These are phyloP conservation scores for Lagorchestes hirsutus DNA, from an alignment of 2,797 vertebrate genomes.

Conservation along the genomic window DNA sequence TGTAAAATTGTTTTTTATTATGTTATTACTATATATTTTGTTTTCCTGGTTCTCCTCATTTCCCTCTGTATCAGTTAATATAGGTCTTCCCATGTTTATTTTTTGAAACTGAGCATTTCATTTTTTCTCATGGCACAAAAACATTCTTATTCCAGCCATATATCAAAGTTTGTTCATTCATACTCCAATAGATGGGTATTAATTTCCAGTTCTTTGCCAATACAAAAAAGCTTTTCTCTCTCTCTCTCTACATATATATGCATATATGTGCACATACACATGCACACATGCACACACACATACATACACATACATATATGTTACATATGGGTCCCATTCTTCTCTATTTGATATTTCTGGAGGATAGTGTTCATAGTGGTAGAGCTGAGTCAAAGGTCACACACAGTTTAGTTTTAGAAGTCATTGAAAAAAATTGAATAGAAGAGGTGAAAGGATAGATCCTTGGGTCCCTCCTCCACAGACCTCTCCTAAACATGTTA, in stretches of 20 bases:
- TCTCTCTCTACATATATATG: too few relatives aligned
- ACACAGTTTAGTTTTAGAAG: background rate
- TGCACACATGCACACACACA: too few relatives aligned
- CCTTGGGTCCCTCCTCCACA: background rate
- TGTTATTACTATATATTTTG: background rate
- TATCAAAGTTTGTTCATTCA: background rate
- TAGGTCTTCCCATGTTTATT: background rate
- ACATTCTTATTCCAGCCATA: background rate
- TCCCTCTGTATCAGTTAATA: background rate
- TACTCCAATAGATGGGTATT: background rate
- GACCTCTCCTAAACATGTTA: background rate
- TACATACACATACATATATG: too few relatives aligned
- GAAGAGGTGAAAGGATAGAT: background rate
- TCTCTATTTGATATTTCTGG: background rate
- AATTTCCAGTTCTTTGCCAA: background rate
- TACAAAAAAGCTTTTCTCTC: background rate
- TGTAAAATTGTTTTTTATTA: background rate
- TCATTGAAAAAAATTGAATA: background rate
- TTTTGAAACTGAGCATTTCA: background rate
- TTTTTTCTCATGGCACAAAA: background rate
- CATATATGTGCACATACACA: background rate
- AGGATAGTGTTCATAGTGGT: background rate
- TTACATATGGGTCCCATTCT: background rate
- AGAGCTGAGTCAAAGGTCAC: background rate
- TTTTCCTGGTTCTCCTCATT: background rate